Evolutionary conservation across 2,888 invertebrate species (phyloP).

Genomic region (Camptogramma bilineatum): DNA sequence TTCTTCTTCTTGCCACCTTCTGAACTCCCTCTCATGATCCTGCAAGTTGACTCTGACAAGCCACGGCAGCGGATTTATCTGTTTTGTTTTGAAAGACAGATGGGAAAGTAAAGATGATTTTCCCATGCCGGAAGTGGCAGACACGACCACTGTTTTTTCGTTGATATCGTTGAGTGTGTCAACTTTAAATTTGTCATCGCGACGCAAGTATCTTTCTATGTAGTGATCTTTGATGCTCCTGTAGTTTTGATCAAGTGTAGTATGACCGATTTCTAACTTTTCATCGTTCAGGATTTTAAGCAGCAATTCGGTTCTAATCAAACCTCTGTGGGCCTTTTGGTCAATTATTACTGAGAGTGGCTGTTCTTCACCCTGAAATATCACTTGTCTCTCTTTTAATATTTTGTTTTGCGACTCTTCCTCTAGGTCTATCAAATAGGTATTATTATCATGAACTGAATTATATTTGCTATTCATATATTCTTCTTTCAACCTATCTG

Average conservation of each 20-base stretch:
- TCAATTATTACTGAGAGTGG: constrained; percentile 45
- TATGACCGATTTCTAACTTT: constrained; percentile 51
- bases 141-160: constrained; percentile 48
- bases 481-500: constrained; percentile 33
- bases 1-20: constrained; percentile 43
- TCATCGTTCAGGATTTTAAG: constrained; percentile 48
- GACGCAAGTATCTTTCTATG: constrained; percentile 46
- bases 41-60: constrained; percentile 52
- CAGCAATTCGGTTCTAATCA: constrained; percentile 48
- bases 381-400: constrained; percentile 43
- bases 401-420: constrained; percentile 44
- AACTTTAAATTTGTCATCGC: constrained; percentile 41
- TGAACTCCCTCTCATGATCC: constrained; percentile 46
- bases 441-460: constrained; percentile 41
- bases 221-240: constrained; percentile 50
- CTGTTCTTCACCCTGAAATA: constrained; percentile 51
- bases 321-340: constrained; percentile 35
- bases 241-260: constrained; percentile 45
- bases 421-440: constrained; percentile 45
- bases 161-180: constrained; percentile 50
- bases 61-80: constrained; percentile 48
- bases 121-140: constrained; percentile 52
- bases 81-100: constrained; percentile 52
- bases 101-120: constrained; percentile 55
- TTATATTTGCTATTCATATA: constrained; percentile 28